A percentile compares a stretch with the other conserved stretches of the same genome.
Conservation (phyloP, 2,113 vertebrate genomes). For the Epinephelus moara region DNA sequence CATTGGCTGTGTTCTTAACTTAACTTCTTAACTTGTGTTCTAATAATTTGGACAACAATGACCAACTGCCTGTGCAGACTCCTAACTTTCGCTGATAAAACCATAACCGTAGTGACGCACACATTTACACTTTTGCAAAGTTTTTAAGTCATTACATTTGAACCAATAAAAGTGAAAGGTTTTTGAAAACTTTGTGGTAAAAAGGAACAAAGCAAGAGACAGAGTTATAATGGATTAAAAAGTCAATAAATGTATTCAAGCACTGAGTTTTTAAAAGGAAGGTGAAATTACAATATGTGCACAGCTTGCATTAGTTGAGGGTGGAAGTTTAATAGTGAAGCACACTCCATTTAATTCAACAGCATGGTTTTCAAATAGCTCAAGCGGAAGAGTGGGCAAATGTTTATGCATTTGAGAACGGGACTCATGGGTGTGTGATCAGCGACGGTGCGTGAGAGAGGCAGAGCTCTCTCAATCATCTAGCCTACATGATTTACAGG, state of each 20-base stretch:
- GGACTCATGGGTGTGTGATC: constrained; percentile 17
- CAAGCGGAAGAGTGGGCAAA: constrained; percentile 52
- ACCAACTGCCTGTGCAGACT: neutral
- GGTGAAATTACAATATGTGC: constrained; percentile 2
- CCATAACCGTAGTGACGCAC: neutral
- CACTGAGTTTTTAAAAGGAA: neutral
- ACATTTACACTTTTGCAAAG: neutral
- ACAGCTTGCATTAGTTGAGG: constrained; percentile 4
- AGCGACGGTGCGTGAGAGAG: neutral
- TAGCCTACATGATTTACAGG: too few relatives aligned
- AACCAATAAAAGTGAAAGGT: neutral
- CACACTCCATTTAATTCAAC: constrained; percentile 53
- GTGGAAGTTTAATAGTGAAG: constrained; percentile 28
- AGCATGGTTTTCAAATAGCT: constrained; percentile 36
- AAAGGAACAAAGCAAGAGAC: neutral
- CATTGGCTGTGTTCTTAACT: neutral
- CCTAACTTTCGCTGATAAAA: neutral
- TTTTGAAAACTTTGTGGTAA: neutral
- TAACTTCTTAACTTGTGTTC: neutral
- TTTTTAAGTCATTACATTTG: neutral
- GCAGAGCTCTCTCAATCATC: too few relatives aligned
- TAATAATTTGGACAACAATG: neutral
- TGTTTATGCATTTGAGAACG: constrained; percentile 37
- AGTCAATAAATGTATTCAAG: constrained; percentile 31
- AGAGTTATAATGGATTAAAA: constrained; percentile 18